Percentiles rank a stretch among this genome's conserved stretches.
Conservation (phyloP, 2,888 invertebrate genomes). For the Branchipolynoe longqiensis region DNA sequence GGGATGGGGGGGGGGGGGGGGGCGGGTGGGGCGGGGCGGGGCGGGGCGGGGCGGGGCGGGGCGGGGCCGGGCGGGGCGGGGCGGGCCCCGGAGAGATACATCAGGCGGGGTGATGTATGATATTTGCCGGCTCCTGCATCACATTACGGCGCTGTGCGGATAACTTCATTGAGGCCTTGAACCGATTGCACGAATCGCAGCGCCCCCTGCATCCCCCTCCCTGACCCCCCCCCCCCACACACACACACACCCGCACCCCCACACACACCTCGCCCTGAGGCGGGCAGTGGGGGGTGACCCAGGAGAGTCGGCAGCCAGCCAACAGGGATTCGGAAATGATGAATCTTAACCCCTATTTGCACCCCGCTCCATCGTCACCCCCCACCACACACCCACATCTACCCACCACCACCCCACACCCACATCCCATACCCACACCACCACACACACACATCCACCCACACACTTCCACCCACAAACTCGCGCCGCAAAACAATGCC, state of each 20-base stretch:
- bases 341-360: slow-evolving; percentile 46
- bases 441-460: background rate
- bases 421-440: background rate
- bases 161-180: slow-evolving; percentile 41
- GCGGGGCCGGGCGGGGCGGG: background rate
- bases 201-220: too few relatives aligned
- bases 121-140: slow-evolving; percentile 40
- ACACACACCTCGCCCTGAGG: background rate
- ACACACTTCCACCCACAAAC: background rate
- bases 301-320: background rate
- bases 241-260: too few relatives aligned
- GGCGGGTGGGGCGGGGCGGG: background rate
- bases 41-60: background rate
- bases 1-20: too few relatives aligned
- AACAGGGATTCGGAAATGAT: slow-evolving; percentile 32
- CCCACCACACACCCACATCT: background rate
- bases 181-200: slow-evolving; percentile 41
- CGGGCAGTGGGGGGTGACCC: slow-evolving; percentile 10
- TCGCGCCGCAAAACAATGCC: too few relatives aligned
- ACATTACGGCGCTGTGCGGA: slow-evolving; percentile 25
- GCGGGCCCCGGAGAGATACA: slow-evolving; percentile 6
- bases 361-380: background rate
- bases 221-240: too few relatives aligned
- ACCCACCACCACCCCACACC: background rate
- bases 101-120: slow-evolving; percentile 36